Evolutionary conservation across 2,113 vertebrate species (phyloP).

Genomic region (Colossoma macropomum): DNA sequence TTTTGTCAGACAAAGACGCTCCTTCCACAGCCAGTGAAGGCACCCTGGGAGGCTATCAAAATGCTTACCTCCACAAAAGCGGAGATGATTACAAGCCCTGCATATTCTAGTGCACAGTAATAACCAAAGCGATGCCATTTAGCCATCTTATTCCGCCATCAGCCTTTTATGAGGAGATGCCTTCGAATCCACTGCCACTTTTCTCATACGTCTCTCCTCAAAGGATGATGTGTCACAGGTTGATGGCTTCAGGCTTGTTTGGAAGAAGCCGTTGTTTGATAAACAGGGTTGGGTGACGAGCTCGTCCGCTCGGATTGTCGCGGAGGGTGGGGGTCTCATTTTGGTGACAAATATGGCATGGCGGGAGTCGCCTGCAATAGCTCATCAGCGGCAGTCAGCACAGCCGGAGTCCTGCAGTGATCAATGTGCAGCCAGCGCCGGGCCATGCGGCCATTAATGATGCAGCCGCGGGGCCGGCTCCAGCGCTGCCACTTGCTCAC

Average conservation of each 20-base stretch:
- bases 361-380: constrained; percentile 41
- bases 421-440: constrained; percentile 51
- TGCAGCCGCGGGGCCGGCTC: constrained; percentile 40
- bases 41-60: constrained; percentile 37
- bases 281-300: constrained; percentile 38
- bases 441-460: constrained; percentile 51
- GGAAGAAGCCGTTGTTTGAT: constrained; percentile 53
- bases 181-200: constrained; percentile 21
- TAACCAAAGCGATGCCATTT: constrained; percentile 27
- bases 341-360: constrained; percentile 56
- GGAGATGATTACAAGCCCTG: constrained; percentile 41
- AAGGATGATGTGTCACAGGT: constrained; percentile 49
- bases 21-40: constrained; percentile 23
- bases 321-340: constrained; percentile 31
- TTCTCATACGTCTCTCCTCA: constrained; percentile 41
- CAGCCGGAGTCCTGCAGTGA: constrained; percentile 44
- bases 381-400: constrained; percentile 54
- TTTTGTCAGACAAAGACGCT: constrained; percentile 31
- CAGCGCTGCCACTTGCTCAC: neutral
- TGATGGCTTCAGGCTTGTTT: constrained; percentile 53
- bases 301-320: constrained; percentile 19
- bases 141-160: constrained; percentile 19
- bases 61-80: constrained; percentile 29
- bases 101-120: constrained; percentile 37
- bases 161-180: constrained; percentile 20